A percentile compares a stretch with the other conserved stretches of the same genome.
Evolutionary conservation across 2,888 invertebrate species (phyloP).

Genomic region (Oeneis ivallda): DNA sequence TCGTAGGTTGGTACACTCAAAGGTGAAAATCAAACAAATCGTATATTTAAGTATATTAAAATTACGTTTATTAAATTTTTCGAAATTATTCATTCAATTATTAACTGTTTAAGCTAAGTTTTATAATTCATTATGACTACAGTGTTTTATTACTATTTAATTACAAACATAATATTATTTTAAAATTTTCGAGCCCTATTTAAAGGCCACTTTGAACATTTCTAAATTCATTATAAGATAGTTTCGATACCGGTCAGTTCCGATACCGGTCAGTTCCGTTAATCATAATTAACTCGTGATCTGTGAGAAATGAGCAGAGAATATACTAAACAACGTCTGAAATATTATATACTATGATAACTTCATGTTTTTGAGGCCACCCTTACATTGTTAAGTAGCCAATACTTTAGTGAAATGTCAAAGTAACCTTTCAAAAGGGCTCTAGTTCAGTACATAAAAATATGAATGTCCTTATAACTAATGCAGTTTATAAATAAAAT

Average conservation of each 20-base stretch:
- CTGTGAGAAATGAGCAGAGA: too few relatives aligned
- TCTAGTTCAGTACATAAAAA: neutral
- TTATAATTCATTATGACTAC: too few relatives aligned
- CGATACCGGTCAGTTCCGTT: too few relatives aligned
- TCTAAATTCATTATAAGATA: neutral
- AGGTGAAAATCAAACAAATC: neutral
- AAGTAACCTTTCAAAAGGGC: neutral
- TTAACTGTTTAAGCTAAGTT: too few relatives aligned
- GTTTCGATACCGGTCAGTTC: too few relatives aligned
- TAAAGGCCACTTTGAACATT: neutral
- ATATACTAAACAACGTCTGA: too few relatives aligned
- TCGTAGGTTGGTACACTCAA: too few relatives aligned
- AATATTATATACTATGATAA: too few relatives aligned
- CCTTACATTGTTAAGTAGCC: neutral
- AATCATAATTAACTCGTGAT: too few relatives aligned
- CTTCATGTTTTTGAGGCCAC: neutral
- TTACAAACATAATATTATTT: neutral
- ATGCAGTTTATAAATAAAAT: neutral
- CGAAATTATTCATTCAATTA: neutral
- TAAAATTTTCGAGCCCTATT: neutral
- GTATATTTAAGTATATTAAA: neutral
- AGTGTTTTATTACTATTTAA: too few relatives aligned
- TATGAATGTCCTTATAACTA: neutral
- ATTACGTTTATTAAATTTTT: constrained; percentile 1
- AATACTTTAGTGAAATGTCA: neutral